Conservation (phyloP, 2,113 vertebrate genomes). For the Oryzias melastigma region DNA sequence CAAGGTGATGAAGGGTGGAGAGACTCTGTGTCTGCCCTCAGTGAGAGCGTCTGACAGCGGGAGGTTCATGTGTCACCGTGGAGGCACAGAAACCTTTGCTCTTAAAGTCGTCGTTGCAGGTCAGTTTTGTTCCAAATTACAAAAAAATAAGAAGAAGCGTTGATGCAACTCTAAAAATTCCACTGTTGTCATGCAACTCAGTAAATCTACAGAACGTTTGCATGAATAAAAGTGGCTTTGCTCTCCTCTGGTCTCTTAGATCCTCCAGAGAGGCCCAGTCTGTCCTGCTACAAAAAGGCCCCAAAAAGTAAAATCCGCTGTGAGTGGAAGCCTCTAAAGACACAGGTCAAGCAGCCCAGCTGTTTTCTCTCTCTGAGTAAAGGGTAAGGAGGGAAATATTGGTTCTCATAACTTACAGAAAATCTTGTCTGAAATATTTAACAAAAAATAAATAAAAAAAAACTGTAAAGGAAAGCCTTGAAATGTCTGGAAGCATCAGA, state of each 20-base stretch:
- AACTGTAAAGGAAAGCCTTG: too few species aligned
- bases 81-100: constrained; percentile 50
- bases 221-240: neutral
- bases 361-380: constrained; percentile 66
- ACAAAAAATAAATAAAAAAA: too few species aligned
- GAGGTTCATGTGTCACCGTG: constrained; percentile 69
- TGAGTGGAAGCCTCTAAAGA: constrained; percentile 59
- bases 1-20: constrained; percentile 1
- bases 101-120: constrained; percentile 64
- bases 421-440: too few species aligned
- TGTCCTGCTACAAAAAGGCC: constrained; percentile 72
- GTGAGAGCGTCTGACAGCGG: constrained; percentile 56
- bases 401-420: too few species aligned
- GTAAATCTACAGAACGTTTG: neutral
- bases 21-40: constrained; percentile 46
- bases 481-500: too few species aligned
- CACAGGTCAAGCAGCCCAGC: constrained; percentile 6
- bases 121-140: constrained; percentile 44
- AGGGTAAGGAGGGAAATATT: constrained; percentile 46
- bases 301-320: constrained; percentile 76
- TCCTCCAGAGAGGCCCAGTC: constrained; percentile 54
- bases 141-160: neutral
- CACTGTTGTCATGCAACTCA: neutral
- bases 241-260: constrained; percentile 43
- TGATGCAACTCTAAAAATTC: too few species aligned